Conservation (phyloP, 2,888 invertebrate genomes). For the Habroteleia sp. region DNA sequence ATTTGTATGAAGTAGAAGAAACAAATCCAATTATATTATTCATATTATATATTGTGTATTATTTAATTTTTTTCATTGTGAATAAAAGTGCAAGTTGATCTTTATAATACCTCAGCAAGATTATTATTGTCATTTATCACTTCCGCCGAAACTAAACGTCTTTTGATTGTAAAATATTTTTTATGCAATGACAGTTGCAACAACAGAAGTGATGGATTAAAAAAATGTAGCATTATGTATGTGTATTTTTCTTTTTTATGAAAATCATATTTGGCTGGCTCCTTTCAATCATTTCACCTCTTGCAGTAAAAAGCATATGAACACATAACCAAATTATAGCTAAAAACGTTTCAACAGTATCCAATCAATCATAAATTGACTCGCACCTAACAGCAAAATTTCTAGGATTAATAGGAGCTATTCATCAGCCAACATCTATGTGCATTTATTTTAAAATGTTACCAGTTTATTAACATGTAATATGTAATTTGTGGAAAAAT, state of each 20-base stretch:
- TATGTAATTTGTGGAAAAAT: too few species aligned
- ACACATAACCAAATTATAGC: constrained; percentile 27
- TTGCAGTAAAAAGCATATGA: constrained; percentile 10
- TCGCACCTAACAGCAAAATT: constrained; percentile 22
- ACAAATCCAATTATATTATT: too few species aligned
- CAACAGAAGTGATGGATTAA: constrained; percentile 43
- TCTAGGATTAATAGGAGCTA: constrained; percentile 5
- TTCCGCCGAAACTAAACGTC: constrained; percentile 7
- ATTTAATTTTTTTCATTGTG: too few species aligned
- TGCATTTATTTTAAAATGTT: too few species aligned
- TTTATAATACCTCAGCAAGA: too few species aligned
- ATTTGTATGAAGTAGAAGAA: too few species aligned
- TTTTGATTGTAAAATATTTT: constrained; percentile 4
- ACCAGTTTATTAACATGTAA: too few species aligned
- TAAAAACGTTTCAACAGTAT: constrained; percentile 4
- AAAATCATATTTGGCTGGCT: constrained; percentile 6
- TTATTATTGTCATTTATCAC: constrained; percentile 7
- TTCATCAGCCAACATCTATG: too few species aligned
- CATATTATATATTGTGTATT: too few species aligned
- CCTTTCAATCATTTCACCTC: constrained; percentile 5
- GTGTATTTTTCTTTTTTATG: constrained; percentile 1
- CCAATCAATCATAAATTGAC: constrained; percentile 39
- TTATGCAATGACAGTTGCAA: constrained; percentile 17
- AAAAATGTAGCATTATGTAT: constrained; percentile 21
- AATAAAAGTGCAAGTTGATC: too few species aligned